phyloP scores from a whole-genome alignment of 1,140 invertebrate species.

The Tetramorium alpestre region DNA sequence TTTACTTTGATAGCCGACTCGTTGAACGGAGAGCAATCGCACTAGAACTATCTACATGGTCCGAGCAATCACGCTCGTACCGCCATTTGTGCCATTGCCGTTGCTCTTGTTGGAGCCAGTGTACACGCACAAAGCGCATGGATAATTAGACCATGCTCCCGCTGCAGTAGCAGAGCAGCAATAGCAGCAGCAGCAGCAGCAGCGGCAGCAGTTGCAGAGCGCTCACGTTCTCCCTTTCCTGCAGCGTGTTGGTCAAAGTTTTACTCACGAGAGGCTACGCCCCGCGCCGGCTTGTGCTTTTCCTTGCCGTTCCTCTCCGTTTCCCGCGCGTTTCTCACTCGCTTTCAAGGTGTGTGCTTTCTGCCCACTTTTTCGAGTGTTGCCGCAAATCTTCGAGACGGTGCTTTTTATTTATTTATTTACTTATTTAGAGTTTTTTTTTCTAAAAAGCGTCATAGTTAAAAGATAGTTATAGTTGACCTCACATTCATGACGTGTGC shows the following conservation, averaged over 20 bases:
- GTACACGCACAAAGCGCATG: slow-evolving; percentile 69
- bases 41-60: slow-evolving; percentile 63
- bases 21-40: slow-evolving; percentile 70
- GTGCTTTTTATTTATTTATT: slow-evolving; percentile 1
- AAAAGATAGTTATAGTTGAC: background rate
- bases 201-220: slow-evolving; percentile 9
- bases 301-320: slow-evolving; percentile 18
- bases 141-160: slow-evolving; percentile 66
- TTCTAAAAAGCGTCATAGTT: background rate
- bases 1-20: slow-evolving; percentile 67
- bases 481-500: background rate
- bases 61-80: slow-evolving; percentile 56
- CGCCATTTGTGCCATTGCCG: slow-evolving; percentile 43
- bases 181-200: background rate
- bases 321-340: background rate
- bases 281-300: background rate
- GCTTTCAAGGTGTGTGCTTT: background rate
- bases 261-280: slow-evolving; percentile 41
- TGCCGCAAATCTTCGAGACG: slow-evolving; percentile 23
- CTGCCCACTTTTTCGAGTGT: background rate
- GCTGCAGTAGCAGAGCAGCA: background rate
- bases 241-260: slow-evolving; percentile 8
- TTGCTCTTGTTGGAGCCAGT: slow-evolving; percentile 53
- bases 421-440: background rate
- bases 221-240: slow-evolving; percentile 36